Conservation (phyloP, 2,888 invertebrate species). For the Yponomeuta sedellus region DNA sequence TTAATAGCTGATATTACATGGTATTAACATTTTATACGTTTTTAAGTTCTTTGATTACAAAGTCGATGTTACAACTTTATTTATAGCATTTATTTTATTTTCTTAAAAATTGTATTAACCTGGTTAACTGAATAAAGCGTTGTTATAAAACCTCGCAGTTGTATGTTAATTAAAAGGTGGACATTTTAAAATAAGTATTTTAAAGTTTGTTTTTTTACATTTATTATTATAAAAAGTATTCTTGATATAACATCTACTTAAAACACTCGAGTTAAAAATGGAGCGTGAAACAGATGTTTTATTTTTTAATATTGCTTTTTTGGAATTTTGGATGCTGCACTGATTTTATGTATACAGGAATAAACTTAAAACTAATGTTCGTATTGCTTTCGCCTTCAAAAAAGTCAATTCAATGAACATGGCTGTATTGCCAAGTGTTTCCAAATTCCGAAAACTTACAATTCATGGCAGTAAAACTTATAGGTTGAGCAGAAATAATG, state of each 20-base stretch:
- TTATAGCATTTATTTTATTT: neutral
- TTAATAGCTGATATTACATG: too few species aligned
- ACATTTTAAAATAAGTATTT: neutral
- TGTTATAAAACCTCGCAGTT: too few species aligned
- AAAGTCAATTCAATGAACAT: too few species aligned
- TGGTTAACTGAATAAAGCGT: neutral
- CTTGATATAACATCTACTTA: neutral
- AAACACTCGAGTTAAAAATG: neutral
- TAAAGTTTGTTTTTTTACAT: neutral
- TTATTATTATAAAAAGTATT: neutral
- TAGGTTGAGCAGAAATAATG: neutral
- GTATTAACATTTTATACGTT: too few species aligned
- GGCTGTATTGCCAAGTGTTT: too few species aligned
- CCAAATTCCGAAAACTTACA: neutral
- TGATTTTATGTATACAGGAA: neutral
- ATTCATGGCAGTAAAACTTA: neutral
- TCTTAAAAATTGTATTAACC: neutral
- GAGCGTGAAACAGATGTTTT: neutral
- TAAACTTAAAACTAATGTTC: neutral
- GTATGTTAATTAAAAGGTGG: neutral
- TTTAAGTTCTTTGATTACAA: too few species aligned
- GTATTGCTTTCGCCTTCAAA: neutral
- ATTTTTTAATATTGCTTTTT: too few species aligned
- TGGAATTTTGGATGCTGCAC: neutral
- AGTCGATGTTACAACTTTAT: too few species aligned